A percentile compares a stretch with the other conserved stretches of the same genome.
Evolutionary conservation across 1,140 invertebrate species (phyloP).

Genomic region (Gerris buenoi): DNA sequence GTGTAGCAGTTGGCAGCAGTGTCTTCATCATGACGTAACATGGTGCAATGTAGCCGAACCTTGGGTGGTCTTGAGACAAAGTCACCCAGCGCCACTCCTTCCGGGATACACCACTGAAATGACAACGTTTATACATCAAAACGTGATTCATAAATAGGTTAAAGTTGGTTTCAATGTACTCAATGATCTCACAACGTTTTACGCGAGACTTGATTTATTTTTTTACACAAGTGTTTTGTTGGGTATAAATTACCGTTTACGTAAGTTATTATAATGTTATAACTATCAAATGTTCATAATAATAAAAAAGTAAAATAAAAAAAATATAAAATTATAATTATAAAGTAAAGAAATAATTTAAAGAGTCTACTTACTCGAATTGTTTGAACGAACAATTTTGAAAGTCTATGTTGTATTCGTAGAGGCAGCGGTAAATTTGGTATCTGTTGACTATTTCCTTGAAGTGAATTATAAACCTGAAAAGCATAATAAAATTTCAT

Average conservation of each 20-base stretch:
- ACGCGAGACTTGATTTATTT: too few relatives aligned
- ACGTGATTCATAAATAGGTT: too few relatives aligned
- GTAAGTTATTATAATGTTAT: too few relatives aligned
- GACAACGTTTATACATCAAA: too few relatives aligned
- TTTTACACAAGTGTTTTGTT: too few relatives aligned
- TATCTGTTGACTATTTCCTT: slow-evolving; percentile 38
- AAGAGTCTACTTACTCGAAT: slow-evolving; percentile 71
- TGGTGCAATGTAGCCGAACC: slow-evolving; percentile 83
- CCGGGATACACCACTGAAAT: slow-evolving; percentile 88
- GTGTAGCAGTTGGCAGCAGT: slow-evolving; percentile 60
- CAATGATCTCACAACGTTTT: too few relatives aligned
- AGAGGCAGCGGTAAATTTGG: slow-evolving; percentile 67
- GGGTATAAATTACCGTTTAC: too few relatives aligned
- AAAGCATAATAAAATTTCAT: too few relatives aligned
- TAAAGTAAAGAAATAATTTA: slow-evolving; percentile 1
- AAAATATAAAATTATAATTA: not conserved
- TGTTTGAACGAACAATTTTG: slow-evolving; percentile 86
- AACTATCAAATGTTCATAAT: too few relatives aligned
- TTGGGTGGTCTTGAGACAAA: slow-evolving; percentile 85
- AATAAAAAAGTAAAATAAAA: too few relatives aligned
- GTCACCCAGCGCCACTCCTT: slow-evolving; percentile 66
- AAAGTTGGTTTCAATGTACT: too few relatives aligned
- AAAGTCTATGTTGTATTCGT: slow-evolving; percentile 64
- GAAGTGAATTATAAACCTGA: slow-evolving; percentile 39
- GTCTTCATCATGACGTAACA: slow-evolving; percentile 84